These are phyloP conservation scores for Leucophenga varia DNA, from an alignment of 1,140 invertebrate genomes.

Conservation along the genomic window DNA sequence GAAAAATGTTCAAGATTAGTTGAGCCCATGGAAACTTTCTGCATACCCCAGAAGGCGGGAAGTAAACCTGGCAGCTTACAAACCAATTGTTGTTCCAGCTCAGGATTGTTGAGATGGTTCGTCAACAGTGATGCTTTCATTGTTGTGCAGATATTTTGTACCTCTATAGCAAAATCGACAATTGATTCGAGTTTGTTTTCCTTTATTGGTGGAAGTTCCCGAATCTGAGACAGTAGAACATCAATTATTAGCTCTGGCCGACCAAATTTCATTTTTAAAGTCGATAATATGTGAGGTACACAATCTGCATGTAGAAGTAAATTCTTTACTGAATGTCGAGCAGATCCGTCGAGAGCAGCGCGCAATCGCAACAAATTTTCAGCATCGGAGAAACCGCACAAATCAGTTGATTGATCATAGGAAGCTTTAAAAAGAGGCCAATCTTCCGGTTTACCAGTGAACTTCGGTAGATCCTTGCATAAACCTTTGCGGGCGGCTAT, in stretches of 20 bases:
- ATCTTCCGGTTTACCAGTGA: slow-evolving; percentile 10
- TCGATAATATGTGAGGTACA: too few relatives aligned
- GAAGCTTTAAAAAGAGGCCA: slow-evolving; percentile 12
- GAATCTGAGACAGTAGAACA: neutral
- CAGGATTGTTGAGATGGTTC: too few relatives aligned
- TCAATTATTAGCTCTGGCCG: neutral
- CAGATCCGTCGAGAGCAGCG: slow-evolving; percentile 6
- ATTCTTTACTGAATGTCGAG: slow-evolving; percentile 6
- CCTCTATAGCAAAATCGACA: neutral
- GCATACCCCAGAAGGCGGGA: too few relatives aligned
- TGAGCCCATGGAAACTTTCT: too few relatives aligned
- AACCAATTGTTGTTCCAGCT: too few relatives aligned
- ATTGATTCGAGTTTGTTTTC: neutral
- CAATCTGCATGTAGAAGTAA: slow-evolving; percentile 1
- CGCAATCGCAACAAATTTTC: slow-evolving; percentile 12
- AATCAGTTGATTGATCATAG: slow-evolving; percentile 7
- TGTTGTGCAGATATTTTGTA: neutral
- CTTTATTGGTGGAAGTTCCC: neutral
- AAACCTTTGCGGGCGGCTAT: neutral
- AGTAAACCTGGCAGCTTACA: too few relatives aligned
- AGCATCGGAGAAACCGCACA: slow-evolving; percentile 10
- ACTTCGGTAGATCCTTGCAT: slow-evolving; percentile 10
- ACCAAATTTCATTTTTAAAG: too few relatives aligned
- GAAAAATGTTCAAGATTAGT: too few relatives aligned
- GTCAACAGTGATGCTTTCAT: neutral